Conservation (phyloP, 2,113 vertebrate genomes). For the Tenrec ecaudatus region DNA sequence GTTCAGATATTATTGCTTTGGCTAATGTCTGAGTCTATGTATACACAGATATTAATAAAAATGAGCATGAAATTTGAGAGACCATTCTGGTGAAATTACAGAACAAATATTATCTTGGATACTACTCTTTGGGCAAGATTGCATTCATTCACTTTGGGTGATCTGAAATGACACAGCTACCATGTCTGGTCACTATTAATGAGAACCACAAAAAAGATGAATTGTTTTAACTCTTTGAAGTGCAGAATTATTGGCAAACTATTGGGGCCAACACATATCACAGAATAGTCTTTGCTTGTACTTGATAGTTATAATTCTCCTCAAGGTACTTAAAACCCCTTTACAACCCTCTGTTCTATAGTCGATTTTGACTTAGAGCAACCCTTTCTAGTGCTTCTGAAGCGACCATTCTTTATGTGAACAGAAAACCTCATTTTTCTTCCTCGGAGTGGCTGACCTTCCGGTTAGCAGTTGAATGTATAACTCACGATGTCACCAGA, state of each 20-base stretch:
- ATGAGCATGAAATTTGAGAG: slow-evolving; percentile 49
- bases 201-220: not conserved
- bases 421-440: no score
- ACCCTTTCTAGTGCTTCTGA: no score
- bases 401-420: no score
- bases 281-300: slow-evolving; percentile 4
- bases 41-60: slow-evolving; percentile 64
- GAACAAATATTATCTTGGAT: not conserved
- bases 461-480: no score
- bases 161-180: not conserved
- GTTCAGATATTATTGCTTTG: slow-evolving; percentile 70
- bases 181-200: not conserved
- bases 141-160: not conserved
- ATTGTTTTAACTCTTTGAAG: not conserved
- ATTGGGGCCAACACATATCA: not conserved
- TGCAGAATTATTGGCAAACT: not conserved
- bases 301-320: not conserved
- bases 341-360: no score
- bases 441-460: no score
- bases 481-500: no score
- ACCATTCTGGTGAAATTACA: slow-evolving; percentile 4
- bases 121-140: not conserved
- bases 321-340: no score
- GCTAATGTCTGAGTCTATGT: slow-evolving; percentile 36
- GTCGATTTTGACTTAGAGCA: no score